Evolutionary conservation across 92 coral and sea anemone genomes (phyloP), one percentile per base, ranked within the genome.

Genomic region (Isaurus tuberculatus): DNA sequence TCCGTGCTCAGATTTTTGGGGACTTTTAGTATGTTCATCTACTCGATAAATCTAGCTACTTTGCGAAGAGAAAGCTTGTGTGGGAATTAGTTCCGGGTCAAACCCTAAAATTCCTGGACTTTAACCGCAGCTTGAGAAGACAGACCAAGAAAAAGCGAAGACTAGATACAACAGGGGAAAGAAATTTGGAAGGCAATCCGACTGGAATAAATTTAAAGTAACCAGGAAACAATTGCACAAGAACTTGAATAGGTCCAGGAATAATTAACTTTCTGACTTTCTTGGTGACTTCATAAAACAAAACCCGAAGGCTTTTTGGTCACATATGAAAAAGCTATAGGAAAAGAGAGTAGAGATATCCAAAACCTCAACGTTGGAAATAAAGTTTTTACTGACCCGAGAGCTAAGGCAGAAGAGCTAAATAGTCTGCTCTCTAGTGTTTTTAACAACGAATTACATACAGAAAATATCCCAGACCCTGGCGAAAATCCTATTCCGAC

Each of bases 111-210:
- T n/a, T n/a, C n/a, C n/a, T n/a, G n/a, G n/a, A n/a, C n/a, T 81
- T 68, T 70, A 68, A 70, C 49, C 69, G 67, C n/a, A 69, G n/a
- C 30, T 60, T 83, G 48, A 71, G 81, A 37, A 68, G 86, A 10
- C 81, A 68, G 31, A 69, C 48, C 43, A 83, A 51, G 69, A 64
- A 53, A 32, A 83, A 83, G 23, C 86, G 71, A 33, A 53, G 32
- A 22, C 66, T 60, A 36, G 3, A 22, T 23, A 22, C 29, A 20
- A 60, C 30, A 55, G 8, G 25, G 66, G 27, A 2, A 60, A 60
- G 10, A 23, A 60, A 26, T 4, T 0, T 4, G 29, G 30, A 4
- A 60, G 30, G 14, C 4, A 20, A 10, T 20, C 30, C 9, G 31
- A 60, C 66, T 60, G 66, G 30, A 60, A 22, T 60, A 60, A 60